Conservation (phyloP, 2,888 invertebrate genomes). For the Phlogophora meticulosa region DNA sequence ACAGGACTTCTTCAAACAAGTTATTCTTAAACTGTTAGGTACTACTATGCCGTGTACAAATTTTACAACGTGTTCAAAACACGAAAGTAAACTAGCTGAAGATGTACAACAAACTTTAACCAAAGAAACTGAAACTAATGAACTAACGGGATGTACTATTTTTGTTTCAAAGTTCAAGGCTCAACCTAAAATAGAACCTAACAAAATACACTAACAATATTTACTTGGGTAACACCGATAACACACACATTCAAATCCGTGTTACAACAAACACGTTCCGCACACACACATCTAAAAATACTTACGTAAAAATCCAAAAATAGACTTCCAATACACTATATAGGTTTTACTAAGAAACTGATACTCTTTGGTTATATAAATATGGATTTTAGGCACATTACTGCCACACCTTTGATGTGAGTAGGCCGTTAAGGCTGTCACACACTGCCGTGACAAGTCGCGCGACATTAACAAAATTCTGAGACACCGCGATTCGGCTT, state of each 20-base stretch:
- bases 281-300: neutral
- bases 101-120: too few relatives aligned
- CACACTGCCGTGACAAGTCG: neutral
- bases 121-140: too few relatives aligned
- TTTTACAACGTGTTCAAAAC: too few relatives aligned
- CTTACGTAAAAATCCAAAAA: slow-evolving; percentile 28
- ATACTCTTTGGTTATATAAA: slow-evolving; percentile 40
- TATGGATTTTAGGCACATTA: slow-evolving; percentile 16
- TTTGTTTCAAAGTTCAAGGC: slow-evolving; percentile 10
- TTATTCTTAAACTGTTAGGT: too few relatives aligned
- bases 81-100: too few relatives aligned
- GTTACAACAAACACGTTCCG: neutral
- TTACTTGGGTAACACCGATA: slow-evolving; percentile 16
- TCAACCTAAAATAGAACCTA: slow-evolving; percentile 30
- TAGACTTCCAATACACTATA: slow-evolving; percentile 34
- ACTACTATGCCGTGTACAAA: too few relatives aligned
- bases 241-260: neutral
- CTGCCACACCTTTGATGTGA: slow-evolving; percentile 35
- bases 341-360: slow-evolving; percentile 31
- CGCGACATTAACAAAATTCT: neutral
- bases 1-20: too few relatives aligned
- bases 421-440: neutral
- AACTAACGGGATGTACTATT: neutral
- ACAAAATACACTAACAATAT: slow-evolving; percentile 22
- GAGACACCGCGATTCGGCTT: neutral